Percentiles rank a stretch among this genome's conserved stretches.
Conservation (phyloP, 2,797 vertebrate species). For the Gymnothorax reevesii region DNA sequence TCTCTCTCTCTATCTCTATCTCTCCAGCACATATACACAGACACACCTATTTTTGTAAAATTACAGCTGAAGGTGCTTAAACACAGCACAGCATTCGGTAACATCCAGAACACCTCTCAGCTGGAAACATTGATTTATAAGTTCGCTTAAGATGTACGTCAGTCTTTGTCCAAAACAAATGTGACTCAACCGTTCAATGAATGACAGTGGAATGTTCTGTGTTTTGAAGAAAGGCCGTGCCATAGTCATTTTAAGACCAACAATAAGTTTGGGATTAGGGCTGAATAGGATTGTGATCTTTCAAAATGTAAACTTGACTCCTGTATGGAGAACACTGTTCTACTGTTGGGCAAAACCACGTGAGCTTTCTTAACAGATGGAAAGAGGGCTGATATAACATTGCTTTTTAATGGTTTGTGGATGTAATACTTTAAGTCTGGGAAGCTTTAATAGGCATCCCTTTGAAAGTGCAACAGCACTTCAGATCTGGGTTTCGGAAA, state of each 20-base stretch:
- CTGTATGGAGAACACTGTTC: slow-evolving; percentile 13
- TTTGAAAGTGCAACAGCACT: slow-evolving; percentile 8
- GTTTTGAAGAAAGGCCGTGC: not conserved
- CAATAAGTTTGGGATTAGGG: slow-evolving; percentile 18
- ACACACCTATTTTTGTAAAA: not conserved
- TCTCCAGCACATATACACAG: not conserved
- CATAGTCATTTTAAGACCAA: slow-evolving; percentile 20
- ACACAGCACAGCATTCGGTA: not conserved
- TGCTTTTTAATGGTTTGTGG: slow-evolving; percentile 24
- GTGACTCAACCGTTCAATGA: not conserved
- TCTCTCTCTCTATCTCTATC: not conserved
- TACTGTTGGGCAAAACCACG: slow-evolving; percentile 10
- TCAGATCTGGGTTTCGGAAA: slow-evolving; percentile 16
- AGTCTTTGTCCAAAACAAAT: not conserved
- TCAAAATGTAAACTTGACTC: slow-evolving; percentile 24
- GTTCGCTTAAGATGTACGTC: not conserved
- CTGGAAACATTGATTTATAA: not conserved
- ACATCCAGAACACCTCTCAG: not conserved
- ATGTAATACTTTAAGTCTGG: slow-evolving; percentile 16
- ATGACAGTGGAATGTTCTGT: not conserved
- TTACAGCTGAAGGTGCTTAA: not conserved
- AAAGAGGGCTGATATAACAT: slow-evolving; percentile 16
- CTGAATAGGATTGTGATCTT: slow-evolving; percentile 12
- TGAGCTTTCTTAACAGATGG: slow-evolving; percentile 15
- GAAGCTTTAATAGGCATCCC: slow-evolving; percentile 14